Evolutionary conservation across 2,888 invertebrate species (phyloP), one percentile per base, ranked within the genome.

Genomic region (Drosophila anomelani): DNA sequence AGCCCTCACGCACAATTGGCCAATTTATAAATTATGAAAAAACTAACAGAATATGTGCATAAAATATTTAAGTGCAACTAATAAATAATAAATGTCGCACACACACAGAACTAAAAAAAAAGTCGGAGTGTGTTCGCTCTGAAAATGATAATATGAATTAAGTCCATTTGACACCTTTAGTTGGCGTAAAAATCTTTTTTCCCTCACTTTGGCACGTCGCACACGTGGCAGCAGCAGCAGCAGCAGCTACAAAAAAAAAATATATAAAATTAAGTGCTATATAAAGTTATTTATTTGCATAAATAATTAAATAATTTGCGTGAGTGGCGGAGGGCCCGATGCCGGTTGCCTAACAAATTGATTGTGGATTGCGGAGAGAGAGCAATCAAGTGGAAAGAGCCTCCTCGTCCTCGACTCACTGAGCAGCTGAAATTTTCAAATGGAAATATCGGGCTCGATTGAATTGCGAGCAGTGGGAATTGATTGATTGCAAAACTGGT

Each of bases 151-250:
- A 68, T 68, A 68, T 68, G 64, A 73, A 82, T 84, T 81, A 85
- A 87, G 78, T 78, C 72, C 75, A 85, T 82, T 89, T 82, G 89
- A 85, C 88, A 84, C 89, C 89, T 89, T 87, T 86, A 76, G 69
- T 61, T 68, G 71, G 70, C 76, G 60, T 78, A 64, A 71, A 80
- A 67, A 66, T 69, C 60, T 72, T 73, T 79, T 67, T 54, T 71
- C 34, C 66, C 43, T 64, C 41, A 49, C 34, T 62, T 61, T 49
- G 68, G 56, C 68, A 47, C 56, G 68, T 67, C 34, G 74, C 54
- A 55, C 54, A 38, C 49, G 49, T 26, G 20, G 38, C 23, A 2
- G 23, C 29, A 51, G 71, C 46, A 26, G 15, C 23, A 15, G 7
- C 15, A 46, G 8, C 10, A 4, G 26, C n/a, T n/a, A n/a, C n/a